Evolutionary conservation across 2,888 invertebrate genomes (phyloP), one percentile per base, ranked within the genome.

Genomic region (Drosophila kambysellisi): DNA sequence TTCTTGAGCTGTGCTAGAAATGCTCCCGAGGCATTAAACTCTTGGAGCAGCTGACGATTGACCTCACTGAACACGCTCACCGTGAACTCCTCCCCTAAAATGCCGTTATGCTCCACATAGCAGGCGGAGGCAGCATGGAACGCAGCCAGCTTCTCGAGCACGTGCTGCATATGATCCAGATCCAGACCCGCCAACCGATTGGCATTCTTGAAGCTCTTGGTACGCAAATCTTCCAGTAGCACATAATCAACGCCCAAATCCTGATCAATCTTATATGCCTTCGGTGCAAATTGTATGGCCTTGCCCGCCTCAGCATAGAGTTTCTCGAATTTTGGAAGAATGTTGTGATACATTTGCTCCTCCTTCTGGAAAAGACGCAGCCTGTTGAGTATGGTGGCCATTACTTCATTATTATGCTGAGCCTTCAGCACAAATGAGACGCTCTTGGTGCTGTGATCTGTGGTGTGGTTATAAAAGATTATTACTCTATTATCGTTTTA

Each of bases 101-200:
- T 81, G 0, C 91, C 92, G 54, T 89, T 86, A n/a, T 91, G 88
- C 48, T 92, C 92, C 15, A 91, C 91, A 75, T 91, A 92, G 70
- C 92, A 92, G 20, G 92, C 92, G 0, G 93, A 92, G 4, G 92
- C 92, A 0, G 93, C 93, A 90, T 93, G 93, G 63, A 92, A 93
- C 35, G 92, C 85, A 0, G 93, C 92, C 70, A 93, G 56, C 63
- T 93, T 93, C 41, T 82, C 73, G 8, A 93, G 81, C 2, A 86
- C 92, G 25, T 88, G 70, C 41, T 91, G 67, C 80, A 91, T 86
- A 43, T 93, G 93, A 2, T 79, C 80, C 75, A 91, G 70, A 46
- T 93, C 90, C 0, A 93, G 74, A 15, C 93, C 93, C 1, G 72
- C 71, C 4, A 89, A 41, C 0, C 92, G 91, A 78, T 92, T 92